Conservation (phyloP, 2,888 invertebrate genomes). For the Agrochola circellaris region DNA sequence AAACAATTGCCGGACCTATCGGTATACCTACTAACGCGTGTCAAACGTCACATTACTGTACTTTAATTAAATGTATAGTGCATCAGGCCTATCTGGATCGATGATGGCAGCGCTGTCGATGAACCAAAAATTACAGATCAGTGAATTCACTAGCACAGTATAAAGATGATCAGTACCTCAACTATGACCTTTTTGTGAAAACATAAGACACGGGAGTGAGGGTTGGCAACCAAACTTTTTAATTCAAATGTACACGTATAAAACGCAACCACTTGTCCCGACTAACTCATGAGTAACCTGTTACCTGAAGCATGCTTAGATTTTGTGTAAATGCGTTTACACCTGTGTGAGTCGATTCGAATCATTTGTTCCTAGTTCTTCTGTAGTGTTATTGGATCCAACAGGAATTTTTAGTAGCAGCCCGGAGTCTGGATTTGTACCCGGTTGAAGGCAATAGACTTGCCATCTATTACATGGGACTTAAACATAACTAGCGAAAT, state of each 20-base stretch:
- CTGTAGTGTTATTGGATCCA: not conserved
- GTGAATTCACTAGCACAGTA: not conserved
- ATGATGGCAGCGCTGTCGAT: not conserved
- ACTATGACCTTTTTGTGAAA: too few relatives aligned
- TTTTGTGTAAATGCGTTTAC: not conserved
- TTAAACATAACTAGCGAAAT: not conserved
- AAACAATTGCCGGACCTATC: slow-evolving; percentile 22
- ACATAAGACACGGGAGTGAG: too few relatives aligned
- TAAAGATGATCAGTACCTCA: not conserved
- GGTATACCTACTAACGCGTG: slow-evolving; percentile 16
- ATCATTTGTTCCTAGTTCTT: not conserved
- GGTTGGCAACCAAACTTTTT: not conserved
- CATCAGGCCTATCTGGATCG: too few relatives aligned
- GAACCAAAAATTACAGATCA: not conserved
- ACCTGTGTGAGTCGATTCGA: not conserved
- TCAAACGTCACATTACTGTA: slow-evolving; percentile 35
- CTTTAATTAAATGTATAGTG: slow-evolving; percentile 23
- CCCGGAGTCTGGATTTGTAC: not conserved
- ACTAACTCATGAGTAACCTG: not conserved
- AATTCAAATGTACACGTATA: not conserved
- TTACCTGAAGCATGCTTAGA: not conserved
- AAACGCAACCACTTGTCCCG: not conserved
- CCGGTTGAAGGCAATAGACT: not conserved
- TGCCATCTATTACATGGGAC: not conserved
- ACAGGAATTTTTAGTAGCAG: not conserved